A percentile compares a stretch with the other conserved stretches of the same genome.
phyloP scores from a whole-genome alignment of 2,888 invertebrate genomes.

The Sicus ferrugineus region DNA sequence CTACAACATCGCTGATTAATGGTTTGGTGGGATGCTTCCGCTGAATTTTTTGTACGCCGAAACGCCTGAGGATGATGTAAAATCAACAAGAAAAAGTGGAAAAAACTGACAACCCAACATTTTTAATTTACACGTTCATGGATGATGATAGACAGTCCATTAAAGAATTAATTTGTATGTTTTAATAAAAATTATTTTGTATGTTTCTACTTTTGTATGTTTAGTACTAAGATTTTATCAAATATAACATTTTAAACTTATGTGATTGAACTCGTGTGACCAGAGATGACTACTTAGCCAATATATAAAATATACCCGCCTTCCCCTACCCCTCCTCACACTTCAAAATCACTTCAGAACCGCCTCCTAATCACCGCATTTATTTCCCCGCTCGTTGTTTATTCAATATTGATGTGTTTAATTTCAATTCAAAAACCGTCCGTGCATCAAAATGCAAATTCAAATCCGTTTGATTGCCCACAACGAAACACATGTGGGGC shows the following conservation, averaged over 20 bases:
- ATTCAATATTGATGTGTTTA: constrained; percentile 40
- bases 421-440: constrained; percentile 49
- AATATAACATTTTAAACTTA: too few species aligned
- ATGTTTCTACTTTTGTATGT: too few species aligned
- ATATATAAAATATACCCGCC: too few species aligned
- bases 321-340: too few species aligned
- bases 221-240: too few species aligned
- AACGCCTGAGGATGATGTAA: constrained; percentile 5
- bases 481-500: constrained; percentile 19
- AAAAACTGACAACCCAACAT: neutral
- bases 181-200: too few species aligned
- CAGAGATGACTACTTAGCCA: too few species aligned
- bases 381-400: constrained; percentile 3
- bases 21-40: neutral
- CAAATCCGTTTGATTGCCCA: constrained; percentile 35
- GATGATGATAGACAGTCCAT: constrained; percentile 1
- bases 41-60: neutral
- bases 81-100: constrained; percentile 2
- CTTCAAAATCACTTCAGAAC: neutral
- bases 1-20: constrained; percentile 11
- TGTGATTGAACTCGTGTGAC: neutral
- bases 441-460: constrained; percentile 51
- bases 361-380: constrained; percentile 1
- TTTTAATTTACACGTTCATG: constrained; percentile 4
- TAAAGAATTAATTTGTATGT: neutral